Evolutionary conservation across 1,140 invertebrate species (phyloP).

Genomic region (Heliothis virescens): DNA sequence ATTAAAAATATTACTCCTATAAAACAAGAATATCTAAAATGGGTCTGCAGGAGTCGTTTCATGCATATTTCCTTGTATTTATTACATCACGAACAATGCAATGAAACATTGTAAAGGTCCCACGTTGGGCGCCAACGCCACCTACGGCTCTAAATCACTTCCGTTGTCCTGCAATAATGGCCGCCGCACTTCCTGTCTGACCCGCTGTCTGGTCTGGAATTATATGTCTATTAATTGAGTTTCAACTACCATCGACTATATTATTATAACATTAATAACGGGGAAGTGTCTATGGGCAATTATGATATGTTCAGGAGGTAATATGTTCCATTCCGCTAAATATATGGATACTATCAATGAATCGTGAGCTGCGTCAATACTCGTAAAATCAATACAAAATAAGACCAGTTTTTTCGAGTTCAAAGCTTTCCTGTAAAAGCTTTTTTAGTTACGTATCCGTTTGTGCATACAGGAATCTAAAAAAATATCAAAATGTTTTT

Average conservation of each 20-base stretch:
- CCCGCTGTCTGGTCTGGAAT: constrained; percentile 43
- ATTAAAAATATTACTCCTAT: not conserved
- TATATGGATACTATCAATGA: no score
- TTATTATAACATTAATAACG: constrained; percentile 17
- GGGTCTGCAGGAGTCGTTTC: not conserved
- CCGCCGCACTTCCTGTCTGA: constrained; percentile 50
- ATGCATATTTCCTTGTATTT: not conserved
- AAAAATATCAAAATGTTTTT: not conserved
- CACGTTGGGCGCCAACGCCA: constrained; percentile 49
- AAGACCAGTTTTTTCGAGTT: not conserved
- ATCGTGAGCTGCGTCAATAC: not conserved
- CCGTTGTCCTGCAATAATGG: constrained; percentile 59
- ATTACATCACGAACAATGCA: constrained; percentile 14
- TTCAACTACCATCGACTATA: constrained; percentile 28
- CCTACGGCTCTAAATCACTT: constrained; percentile 61
- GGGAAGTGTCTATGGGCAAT: not conserved
- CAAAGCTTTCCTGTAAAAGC: not conserved
- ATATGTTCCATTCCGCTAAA: not conserved
- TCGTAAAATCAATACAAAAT: not conserved
- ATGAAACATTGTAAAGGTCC: constrained; percentile 30
- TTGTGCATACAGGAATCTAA: not conserved
- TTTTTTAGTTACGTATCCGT: not conserved
- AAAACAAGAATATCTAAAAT: no score
- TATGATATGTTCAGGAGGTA: not conserved
- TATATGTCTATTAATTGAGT: constrained; percentile 53